phyloP scores from a whole-genome alignment of 2,888 invertebrate species.

The Gortyna flavago region DNA sequence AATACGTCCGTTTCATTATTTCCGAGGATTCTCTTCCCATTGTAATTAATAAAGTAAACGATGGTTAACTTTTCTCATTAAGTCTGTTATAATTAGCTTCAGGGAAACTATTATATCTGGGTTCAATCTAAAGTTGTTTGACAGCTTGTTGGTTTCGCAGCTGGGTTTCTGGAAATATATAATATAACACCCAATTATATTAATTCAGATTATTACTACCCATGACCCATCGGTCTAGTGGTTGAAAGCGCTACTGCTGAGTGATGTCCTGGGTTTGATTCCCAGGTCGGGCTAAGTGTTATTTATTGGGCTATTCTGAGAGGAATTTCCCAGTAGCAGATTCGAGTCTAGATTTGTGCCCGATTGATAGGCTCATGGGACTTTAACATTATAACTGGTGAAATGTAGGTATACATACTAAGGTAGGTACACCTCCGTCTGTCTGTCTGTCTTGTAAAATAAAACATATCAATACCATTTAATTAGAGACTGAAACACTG shows the following conservation, averaged over 20 bases:
- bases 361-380: neutral
- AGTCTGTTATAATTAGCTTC: conserved; percentile 55
- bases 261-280: neutral
- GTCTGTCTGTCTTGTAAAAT: too few species aligned
- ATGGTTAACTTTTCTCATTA: conserved; percentile 61
- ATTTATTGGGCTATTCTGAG: neutral
- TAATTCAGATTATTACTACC: conserved; percentile 1
- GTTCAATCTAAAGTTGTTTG: conserved; percentile 57
- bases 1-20: conserved; percentile 46
- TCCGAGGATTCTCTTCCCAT: conserved; percentile 39
- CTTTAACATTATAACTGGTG: too few species aligned
- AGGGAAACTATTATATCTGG: conserved; percentile 55
- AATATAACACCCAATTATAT: neutral
- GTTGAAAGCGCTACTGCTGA: neutral
- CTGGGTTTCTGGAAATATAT: conserved; percentile 8
- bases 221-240: neutral
- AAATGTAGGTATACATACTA: too few species aligned
- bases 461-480: neutral
- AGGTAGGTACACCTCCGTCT: too few species aligned
- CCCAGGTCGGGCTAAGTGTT: neutral
- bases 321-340: neutral
- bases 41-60: conserved; percentile 58
- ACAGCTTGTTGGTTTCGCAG: conserved; percentile 35
- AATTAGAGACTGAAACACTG: neutral
- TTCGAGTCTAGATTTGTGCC: neutral